These are phyloP conservation scores for Notospermus geniculatus DNA, from an alignment of 1,140 invertebrate genomes.

Conservation along the genomic window DNA sequence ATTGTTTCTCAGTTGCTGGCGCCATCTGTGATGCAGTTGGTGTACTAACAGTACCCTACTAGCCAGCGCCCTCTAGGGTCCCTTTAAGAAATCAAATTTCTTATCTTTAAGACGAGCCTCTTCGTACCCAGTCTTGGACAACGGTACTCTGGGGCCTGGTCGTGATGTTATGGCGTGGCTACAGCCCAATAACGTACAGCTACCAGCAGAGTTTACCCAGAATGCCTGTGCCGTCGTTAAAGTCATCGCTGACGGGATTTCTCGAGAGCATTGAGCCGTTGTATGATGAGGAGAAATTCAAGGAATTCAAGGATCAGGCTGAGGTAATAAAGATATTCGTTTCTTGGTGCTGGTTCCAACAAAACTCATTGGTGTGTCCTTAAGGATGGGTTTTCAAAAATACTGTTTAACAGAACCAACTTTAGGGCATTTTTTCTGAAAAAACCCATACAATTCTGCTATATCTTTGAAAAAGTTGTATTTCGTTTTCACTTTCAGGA, in stretches of 20 bases:
- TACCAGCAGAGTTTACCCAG: constrained; percentile 56
- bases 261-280: constrained; percentile 57
- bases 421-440: too few species aligned
- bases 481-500: constrained; percentile 30
- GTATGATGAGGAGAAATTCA: constrained; percentile 52
- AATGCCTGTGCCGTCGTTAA: constrained; percentile 57
- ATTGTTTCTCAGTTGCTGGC: too few species aligned
- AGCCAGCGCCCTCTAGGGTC: too few species aligned
- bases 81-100: too few species aligned
- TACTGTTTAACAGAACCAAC: too few species aligned
- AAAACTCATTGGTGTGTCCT: too few species aligned
- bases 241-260: constrained; percentile 52
- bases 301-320: constrained; percentile 49
- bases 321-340: constrained; percentile 29
- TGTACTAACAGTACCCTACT: too few species aligned
- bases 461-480: neutral
- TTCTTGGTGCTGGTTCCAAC: too few species aligned
- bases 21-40: too few species aligned
- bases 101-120: constrained; percentile 50
- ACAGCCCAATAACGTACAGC: constrained; percentile 57
- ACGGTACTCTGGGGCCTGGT: constrained; percentile 55
- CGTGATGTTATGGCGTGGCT: constrained; percentile 57
- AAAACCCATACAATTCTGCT: too few species aligned
- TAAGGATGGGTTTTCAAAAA: too few species aligned
- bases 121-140: constrained; percentile 46